Conservation (phyloP, 2,888 invertebrate species). For the Dysmachus trigonus region DNA sequence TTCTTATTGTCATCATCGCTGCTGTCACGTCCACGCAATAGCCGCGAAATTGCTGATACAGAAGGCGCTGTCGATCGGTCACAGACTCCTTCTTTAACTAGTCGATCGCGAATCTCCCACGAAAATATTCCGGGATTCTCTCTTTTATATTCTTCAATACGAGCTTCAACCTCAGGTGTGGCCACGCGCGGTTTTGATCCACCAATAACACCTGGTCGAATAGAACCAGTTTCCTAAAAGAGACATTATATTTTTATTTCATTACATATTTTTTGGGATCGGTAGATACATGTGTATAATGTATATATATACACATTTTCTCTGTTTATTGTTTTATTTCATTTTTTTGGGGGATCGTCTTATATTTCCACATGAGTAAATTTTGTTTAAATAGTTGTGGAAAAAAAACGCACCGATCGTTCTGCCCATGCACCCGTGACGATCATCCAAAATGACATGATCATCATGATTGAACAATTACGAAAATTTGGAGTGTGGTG, state of each 20-base stretch:
- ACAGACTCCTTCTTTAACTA: slow-evolving; percentile 79
- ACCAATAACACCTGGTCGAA: slow-evolving; percentile 93
- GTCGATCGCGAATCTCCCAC: slow-evolving; percentile 92
- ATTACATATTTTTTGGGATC: neutral
- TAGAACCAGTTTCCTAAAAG: slow-evolving; percentile 90
- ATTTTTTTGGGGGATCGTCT: neutral
- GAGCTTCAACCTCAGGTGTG: slow-evolving; percentile 89
- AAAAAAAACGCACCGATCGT: neutral
- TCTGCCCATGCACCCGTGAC: neutral
- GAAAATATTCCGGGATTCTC: slow-evolving; percentile 94
- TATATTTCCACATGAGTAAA: slow-evolving; percentile 33
- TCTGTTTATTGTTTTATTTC: neutral
- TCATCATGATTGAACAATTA: slow-evolving; percentile 38
- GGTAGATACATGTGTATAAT: too few species aligned
- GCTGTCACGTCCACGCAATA: slow-evolving; percentile 76
- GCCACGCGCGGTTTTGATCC: slow-evolving; percentile 94
- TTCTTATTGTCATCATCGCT: slow-evolving; percentile 57
- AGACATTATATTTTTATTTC: neutral
- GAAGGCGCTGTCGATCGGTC: slow-evolving; percentile 72
- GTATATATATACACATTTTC: neutral
- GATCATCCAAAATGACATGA: slow-evolving; percentile 26
- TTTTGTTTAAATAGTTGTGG: neutral
- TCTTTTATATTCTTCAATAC: slow-evolving; percentile 89
- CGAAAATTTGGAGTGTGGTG: neutral
- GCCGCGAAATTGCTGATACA: slow-evolving; percentile 83